Conservation (phyloP, 1,140 invertebrate genomes). For the Proales similis region DNA sequence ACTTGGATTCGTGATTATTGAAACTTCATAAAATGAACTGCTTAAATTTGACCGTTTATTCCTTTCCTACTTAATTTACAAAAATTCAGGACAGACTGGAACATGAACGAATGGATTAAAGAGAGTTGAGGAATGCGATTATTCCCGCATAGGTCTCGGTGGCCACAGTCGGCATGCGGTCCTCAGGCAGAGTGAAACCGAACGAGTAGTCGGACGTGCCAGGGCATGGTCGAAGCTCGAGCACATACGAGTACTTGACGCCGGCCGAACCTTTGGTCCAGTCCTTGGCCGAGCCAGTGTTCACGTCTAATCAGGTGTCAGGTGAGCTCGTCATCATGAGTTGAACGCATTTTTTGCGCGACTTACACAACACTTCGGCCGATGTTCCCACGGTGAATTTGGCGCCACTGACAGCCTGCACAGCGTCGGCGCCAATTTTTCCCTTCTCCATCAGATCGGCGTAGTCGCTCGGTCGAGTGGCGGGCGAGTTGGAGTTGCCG, state of each 20-base stretch:
- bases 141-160: slow-evolving; percentile 17
- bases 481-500: too few species aligned
- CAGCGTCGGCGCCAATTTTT: slow-evolving; percentile 14
- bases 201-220: slow-evolving; percentile 21
- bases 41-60: too few species aligned
- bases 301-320: slow-evolving; percentile 19
- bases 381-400: slow-evolving; percentile 18
- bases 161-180: slow-evolving; percentile 11
- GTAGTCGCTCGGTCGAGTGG: slow-evolving; percentile 5
- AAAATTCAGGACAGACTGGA: too few species aligned
- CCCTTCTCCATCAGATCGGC: slow-evolving; percentile 14
- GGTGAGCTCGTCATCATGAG: too few species aligned
- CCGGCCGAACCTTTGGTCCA: slow-evolving; percentile 40
- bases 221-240: slow-evolving; percentile 39
- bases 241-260: slow-evolving; percentile 40
- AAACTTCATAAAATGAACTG: too few species aligned
- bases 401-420: slow-evolving; percentile 20
- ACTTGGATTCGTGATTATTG: too few species aligned
- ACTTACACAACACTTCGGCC: slow-evolving; percentile 26
- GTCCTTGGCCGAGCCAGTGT: slow-evolving; percentile 40
- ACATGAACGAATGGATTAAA: too few species aligned
- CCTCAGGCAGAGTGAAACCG: slow-evolving; percentile 30
- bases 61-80: too few species aligned
- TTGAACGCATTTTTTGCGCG: too few species aligned
- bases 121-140: slow-evolving; percentile 24